phyloP scores from a whole-genome alignment of 2,888 invertebrate species.

The Pyrrhosoma nymphula region DNA sequence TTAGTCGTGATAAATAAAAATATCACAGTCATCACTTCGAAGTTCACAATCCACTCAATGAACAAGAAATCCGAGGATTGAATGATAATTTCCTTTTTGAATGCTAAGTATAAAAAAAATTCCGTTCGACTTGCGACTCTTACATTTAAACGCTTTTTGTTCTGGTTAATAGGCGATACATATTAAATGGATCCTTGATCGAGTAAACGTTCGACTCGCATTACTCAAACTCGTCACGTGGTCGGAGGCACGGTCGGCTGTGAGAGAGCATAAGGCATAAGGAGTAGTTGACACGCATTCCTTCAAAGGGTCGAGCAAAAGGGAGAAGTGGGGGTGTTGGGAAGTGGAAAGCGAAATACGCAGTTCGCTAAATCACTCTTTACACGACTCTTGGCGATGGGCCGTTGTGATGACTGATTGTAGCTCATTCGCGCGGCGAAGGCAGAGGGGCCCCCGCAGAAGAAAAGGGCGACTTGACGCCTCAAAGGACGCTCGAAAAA shows the following conservation, averaged over 20 bases:
- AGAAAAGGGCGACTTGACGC: not conserved
- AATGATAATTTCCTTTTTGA: too few species aligned
- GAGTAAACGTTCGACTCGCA: constrained; percentile 1
- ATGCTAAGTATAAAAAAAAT: too few species aligned
- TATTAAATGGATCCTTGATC: not conserved
- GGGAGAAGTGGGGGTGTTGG: not conserved
- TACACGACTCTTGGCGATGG: not conserved
- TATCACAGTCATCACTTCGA: too few species aligned
- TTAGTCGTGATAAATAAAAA: too few species aligned
- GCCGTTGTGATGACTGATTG: not conserved
- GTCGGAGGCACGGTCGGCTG: constrained; percentile 28
- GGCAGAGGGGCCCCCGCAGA: not conserved
- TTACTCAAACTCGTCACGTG: constrained; percentile 61
- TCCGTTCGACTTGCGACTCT: not conserved
- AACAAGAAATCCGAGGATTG: too few species aligned
- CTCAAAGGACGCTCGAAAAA: not conserved
- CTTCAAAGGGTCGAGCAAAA: constrained; percentile 41
- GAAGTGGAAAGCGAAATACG: constrained; percentile 33
- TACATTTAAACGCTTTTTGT: not conserved
- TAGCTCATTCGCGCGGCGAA: not conserved
- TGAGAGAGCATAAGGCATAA: constrained; percentile 53
- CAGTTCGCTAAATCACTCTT: constrained; percentile 12
- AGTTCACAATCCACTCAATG: too few species aligned
- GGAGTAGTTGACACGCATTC: constrained; percentile 58
- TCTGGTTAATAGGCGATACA: not conserved